Evolutionary conservation across 92 coral and sea anemone genomes (phyloP), one percentile per base, ranked within the genome.

Genomic region (Ricordea florida): DNA sequence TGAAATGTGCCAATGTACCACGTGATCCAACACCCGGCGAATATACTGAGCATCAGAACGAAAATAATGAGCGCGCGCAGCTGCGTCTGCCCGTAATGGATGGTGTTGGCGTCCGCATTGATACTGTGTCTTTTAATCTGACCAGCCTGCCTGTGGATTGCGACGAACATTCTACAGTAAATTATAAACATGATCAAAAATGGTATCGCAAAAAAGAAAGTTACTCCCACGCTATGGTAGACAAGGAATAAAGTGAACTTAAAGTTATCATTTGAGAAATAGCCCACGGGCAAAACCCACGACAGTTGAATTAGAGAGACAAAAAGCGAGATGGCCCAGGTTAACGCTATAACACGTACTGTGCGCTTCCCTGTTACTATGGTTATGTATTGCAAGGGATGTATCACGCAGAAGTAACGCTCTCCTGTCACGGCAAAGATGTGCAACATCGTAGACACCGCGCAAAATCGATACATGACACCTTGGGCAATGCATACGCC

Each of bases 371-470:
- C 79, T 4, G 92, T 91, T 21, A 93, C 96, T 33, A 76, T 67
- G 10, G 70, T 58, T 23, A 90, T 80, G 60, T 93, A 93, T 13
- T 80, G 67, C n/a, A 93, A 56, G 17, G 98, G 98, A 23, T 82
- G 85, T 9, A 88, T 81, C 11, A 93, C 91, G 3, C 93, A 85
- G 49, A 93, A 60, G 59, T 93, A 93, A 14, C 98, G 72, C 37
- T 93, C 98, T 15, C 85, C 79, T 11, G 98, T 93, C 15, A 93
- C 83, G 21, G 94, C 98, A 33, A 93, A 73, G 34, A 93, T 93
- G 44, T 93, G 98, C 44, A 88, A 88, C 66, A 93, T 93, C 41
- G 98, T 93, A 10, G 96, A 93, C 44, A 88, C 90, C 40, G 98
- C 98, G 50, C 71, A 74, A 25, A 88, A 76, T 1, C 98, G 88